These are phyloP conservation scores for Corvus cornix DNA, from an alignment of 2,113 vertebrate genomes.

Conservation along the genomic window DNA sequence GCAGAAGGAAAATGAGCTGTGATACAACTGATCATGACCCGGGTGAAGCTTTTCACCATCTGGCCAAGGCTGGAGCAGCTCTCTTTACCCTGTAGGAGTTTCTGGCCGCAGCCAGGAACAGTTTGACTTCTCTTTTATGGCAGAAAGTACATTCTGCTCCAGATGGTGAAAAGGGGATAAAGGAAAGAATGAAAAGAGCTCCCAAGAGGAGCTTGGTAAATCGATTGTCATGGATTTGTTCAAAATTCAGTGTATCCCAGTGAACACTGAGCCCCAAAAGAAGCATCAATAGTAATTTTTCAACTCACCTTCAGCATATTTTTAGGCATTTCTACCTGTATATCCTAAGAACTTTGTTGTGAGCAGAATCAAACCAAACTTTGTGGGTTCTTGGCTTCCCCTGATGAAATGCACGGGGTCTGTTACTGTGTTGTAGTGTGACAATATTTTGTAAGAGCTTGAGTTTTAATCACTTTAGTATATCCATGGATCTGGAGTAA, in stretches of 20 bases:
- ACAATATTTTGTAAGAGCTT: neutral
- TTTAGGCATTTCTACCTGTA: neutral
- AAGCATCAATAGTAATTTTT: neutral
- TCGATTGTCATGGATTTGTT: neutral
- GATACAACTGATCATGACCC: neutral
- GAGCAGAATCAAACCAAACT: neutral
- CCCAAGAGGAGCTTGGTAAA: neutral
- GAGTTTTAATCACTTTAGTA: neutral
- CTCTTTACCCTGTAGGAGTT: neutral
- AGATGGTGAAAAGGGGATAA: neutral
- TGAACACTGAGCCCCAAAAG: neutral
- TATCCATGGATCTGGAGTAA: neutral
- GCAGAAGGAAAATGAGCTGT: neutral
- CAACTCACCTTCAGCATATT: neutral
- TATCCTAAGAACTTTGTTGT: neutral
- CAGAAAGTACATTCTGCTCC: conserved; percentile 7
- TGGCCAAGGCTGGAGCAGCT: neutral
- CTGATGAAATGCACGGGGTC: neutral
- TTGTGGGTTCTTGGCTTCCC: neutral
- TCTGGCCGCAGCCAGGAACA: neutral
- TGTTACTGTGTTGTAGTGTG: neutral
- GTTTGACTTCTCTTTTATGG: conserved; percentile 1
- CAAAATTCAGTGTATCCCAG: neutral
- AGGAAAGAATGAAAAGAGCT: neutral
- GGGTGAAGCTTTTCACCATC: conserved; percentile 23